These are phyloP conservation scores for Apolygus lucorum DNA, from an alignment of 1,140 invertebrate genomes.

Conservation along the genomic window DNA sequence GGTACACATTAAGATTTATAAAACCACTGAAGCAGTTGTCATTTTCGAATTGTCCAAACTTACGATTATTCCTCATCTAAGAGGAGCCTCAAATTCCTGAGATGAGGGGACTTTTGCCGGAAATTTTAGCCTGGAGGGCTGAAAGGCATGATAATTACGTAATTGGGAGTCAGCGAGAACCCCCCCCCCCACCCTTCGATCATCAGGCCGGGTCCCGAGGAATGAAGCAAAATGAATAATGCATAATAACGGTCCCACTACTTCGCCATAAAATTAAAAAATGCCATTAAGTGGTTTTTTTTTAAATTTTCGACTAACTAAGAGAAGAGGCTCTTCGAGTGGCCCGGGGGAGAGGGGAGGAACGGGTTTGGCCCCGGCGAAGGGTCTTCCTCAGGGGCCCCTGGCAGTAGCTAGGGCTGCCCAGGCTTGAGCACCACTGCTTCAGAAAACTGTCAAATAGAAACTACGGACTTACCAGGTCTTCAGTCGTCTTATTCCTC, in stretches of 20 bases:
- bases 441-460: too few species aligned
- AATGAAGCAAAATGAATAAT: constrained; percentile 23
- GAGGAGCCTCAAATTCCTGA: too few species aligned
- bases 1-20: too few species aligned
- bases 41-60: too few species aligned
- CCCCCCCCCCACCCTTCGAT: not conserved
- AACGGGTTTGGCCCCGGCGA: too few species aligned
- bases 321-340: not conserved
- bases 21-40: too few species aligned
- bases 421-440: too few species aligned
- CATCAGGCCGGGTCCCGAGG: not conserved
- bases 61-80: too few species aligned
- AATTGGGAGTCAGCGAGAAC: not conserved
- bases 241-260: constrained; percentile 20
- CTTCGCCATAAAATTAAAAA: constrained; percentile 25
- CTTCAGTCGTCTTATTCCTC: not conserved
- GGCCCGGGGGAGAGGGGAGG: not conserved
- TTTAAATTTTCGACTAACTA: constrained; percentile 17
- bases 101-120: not conserved
- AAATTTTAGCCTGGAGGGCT: not conserved
- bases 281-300: constrained; percentile 23
- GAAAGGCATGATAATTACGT: constrained; percentile 13
- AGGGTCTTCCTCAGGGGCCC: too few species aligned
- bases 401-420: too few species aligned
- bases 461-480: not conserved